These are phyloP conservation scores for Apostichopus japonicus DNA, from an alignment of 35 echinoderm and acorn worm species.

Conservation along the genomic window DNA sequence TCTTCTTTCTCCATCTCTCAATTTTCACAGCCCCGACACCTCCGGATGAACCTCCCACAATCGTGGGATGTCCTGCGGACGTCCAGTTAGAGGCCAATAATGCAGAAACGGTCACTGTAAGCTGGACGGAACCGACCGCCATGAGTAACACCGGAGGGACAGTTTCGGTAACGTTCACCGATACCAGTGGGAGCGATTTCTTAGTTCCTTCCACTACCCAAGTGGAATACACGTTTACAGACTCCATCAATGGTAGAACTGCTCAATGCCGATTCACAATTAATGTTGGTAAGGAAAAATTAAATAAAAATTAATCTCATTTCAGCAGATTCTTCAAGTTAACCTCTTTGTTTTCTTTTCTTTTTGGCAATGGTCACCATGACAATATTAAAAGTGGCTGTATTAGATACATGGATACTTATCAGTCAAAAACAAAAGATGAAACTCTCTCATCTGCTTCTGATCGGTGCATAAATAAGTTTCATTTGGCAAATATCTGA, in stretches of 20 bases:
- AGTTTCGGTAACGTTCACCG: neutral
- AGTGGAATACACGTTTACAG: conserved; percentile 32
- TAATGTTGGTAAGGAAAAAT: neutral
- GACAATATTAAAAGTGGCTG: too few relatives aligned
- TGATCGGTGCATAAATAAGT: too few relatives aligned
- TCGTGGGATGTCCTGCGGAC: conserved; percentile 46
- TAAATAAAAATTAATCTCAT: too few relatives aligned
- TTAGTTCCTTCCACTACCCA: neutral
- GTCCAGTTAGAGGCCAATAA: neutral
- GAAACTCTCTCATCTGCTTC: too few relatives aligned
- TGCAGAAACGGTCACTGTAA: conserved; percentile 6
- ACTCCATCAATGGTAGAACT: neutral
- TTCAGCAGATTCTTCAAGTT: too few relatives aligned
- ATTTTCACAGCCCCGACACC: conserved; percentile 5
- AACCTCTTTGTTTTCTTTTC: neutral
- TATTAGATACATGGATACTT: too few relatives aligned
- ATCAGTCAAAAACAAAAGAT: too few relatives aligned
- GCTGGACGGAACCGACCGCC: conserved; percentile 33
- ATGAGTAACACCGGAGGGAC: conserved; percentile 30
- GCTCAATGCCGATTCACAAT: conserved; percentile 8
- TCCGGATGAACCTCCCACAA: neutral
- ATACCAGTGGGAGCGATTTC: neutral
- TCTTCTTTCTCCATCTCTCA: neutral
- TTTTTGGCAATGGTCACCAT: too few relatives aligned
- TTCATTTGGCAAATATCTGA: too few relatives aligned